Evolutionary conservation across 2,113 vertebrate genomes (phyloP), one percentile per base, ranked within the genome.

Genomic region (Bubo bubo): DNA sequence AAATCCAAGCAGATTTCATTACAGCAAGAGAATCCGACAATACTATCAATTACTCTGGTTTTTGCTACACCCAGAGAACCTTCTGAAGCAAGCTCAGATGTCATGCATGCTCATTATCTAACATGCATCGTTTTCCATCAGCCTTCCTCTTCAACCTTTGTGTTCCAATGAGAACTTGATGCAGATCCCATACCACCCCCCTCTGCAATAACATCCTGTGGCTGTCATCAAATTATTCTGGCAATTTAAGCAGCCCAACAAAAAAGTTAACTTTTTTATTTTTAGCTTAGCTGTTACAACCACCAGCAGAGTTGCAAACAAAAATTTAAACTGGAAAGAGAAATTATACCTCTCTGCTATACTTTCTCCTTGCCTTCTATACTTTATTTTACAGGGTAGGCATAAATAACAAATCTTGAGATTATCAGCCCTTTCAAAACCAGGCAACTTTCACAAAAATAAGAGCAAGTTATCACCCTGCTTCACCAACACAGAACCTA

Each of bases 121-220:
- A 83, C 23, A 77, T 1, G 17, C 34, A 55, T 24, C 41, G 32
- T 79, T 71, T 77, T 76, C 75, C 50, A 95, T 10, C 53, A 62
- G 45, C 28, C 53, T 94, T 74, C 80, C 43, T 70, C 75, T 75
- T 88, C 47, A 63, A 4, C 32, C 28, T 90, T 62, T 43, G 20
- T 75, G 39, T 74, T 92, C 67, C 79, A 85, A 91, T 16, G 37
- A 92, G 49, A 90, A 84, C 50, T 77, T 83, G 85, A 92, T 23
- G 5, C 5, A 79, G 47, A 71, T 41, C 27, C 53, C 71, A 75
- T 4, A 32, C 4, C 77, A 71, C 12, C 18, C 7, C 62, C 17
- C 17, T 73, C 66, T 76, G 81, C 43, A 82, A 49, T 26, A 85
- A 84, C 0, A 0, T 41, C 68, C 26, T 13, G 41, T 0, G 1